Base-by-base conservation (phyloP, 2,113 vertebrate species). In the Grantiella picta region DNA sequence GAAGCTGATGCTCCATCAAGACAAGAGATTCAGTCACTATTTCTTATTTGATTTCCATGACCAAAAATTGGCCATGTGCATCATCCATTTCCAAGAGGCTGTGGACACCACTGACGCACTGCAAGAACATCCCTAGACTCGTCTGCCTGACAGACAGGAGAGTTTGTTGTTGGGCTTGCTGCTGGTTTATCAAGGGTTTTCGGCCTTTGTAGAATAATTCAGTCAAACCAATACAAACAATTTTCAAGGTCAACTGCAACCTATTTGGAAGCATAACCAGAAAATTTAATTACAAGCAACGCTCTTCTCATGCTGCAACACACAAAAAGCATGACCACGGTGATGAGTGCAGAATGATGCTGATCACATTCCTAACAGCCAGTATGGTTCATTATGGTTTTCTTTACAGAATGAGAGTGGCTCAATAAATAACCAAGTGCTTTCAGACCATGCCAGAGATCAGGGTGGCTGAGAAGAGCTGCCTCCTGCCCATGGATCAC, bases 281-380 rank as follows among this genome's bases (percentile, higher is more conserved):
- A 68, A 78, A 77, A 86, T 42, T 49, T 53, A 45, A 89, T 94
- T 50, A 57, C 16, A 21, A 80, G 59, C 50, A 60, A 38, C 2
- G 21, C 7, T 92, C 22, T 52, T 59, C 44, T 87, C 61, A 17
- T 13, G 59, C 68, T 61, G 66, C 44, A 47, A 36, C 50, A 85
- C 49, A 73, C 64, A 69, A n/a, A 40, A 56, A 72, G 28, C 76
- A 42, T 0, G 0, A 9, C 27, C 49, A 23, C 0, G 1, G 29
- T 42, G 52, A 33, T 57, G 28, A 52, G 1, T 38, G 77, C 50
- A 79, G 56, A 89, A 65, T 36, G 4, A 5, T 31, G 68, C 33
- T 81, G 89, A 52, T 59, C 63, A 47, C 15, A 16, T 4, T 66
- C 36, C 5, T 12, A 33, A 36, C 4, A 79, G 13, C n/a, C 77